Conservation (phyloP, 30 jellyfish, hydroid and myxozoan species). For the Morbakka virulenta region DNA sequence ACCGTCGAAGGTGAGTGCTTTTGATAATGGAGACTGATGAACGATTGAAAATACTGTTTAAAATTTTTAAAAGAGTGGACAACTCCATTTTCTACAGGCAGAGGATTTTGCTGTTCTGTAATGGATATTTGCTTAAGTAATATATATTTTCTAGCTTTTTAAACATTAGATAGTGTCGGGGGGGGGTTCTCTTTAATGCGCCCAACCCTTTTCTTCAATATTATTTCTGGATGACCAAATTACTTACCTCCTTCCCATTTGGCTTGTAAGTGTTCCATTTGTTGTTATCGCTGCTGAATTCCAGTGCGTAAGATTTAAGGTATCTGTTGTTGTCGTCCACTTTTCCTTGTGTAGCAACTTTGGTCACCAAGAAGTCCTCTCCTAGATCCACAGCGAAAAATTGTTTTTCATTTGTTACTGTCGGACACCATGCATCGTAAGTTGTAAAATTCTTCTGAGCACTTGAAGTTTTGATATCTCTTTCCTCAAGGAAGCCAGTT, state of each 20-base stretch:
- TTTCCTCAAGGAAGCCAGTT: slow-evolving; percentile 94
- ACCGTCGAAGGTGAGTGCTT: too few relatives aligned
- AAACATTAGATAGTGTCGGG: too few relatives aligned
- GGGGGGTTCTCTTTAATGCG: too few relatives aligned
- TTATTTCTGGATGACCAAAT: neutral
- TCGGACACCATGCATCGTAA: slow-evolving; percentile 95
- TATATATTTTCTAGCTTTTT: too few relatives aligned
- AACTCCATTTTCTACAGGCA: too few relatives aligned
- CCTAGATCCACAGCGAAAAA: slow-evolving; percentile 95
- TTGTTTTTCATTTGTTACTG: slow-evolving; percentile 75
- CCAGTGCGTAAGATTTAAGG: slow-evolving; percentile 59
- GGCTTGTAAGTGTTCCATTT: slow-evolving; percentile 74
- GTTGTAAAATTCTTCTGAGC: slow-evolving; percentile 88
- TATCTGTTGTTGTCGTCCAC: slow-evolving; percentile 80
- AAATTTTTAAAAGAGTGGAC: too few relatives aligned
- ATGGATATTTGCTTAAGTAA: too few relatives aligned
- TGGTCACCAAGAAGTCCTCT: slow-evolving; percentile 84
- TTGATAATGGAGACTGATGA: too few relatives aligned
- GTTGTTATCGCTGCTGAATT: slow-evolving; percentile 82
- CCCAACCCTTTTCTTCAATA: too few relatives aligned
- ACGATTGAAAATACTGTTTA: too few relatives aligned
- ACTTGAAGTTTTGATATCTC: slow-evolving; percentile 93
- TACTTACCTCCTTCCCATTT: slow-evolving; percentile 75
- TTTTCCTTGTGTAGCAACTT: slow-evolving; percentile 95
- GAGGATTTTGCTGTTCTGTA: too few relatives aligned